A percentile compares a stretch with the other conserved stretches of the same genome.
Evolutionary conservation across 2,113 vertebrate species (phyloP).

Genomic region (Microcebus jonahi): DNA sequence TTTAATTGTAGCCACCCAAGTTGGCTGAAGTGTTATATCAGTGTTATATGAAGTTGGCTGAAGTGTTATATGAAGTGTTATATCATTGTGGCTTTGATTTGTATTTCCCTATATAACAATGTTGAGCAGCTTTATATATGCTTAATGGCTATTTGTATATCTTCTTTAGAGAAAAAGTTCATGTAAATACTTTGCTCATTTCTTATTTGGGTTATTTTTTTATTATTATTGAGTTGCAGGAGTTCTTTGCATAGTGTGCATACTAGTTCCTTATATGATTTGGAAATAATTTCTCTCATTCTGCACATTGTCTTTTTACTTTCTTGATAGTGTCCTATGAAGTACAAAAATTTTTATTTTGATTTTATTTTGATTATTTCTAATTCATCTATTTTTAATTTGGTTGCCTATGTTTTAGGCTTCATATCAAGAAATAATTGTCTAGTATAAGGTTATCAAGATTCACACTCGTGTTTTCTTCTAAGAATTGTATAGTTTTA

Average conservation of each 20-base stretch:
- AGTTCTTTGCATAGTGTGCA: background rate
- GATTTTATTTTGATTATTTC: background rate
- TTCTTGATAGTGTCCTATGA: background rate
- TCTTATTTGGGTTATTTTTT: background rate
- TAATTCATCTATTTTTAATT: background rate
- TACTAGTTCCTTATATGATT: background rate
- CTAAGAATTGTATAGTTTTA: background rate
- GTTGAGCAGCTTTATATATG: background rate
- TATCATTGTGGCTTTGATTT: background rate
- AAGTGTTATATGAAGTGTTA: background rate
- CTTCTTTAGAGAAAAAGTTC: background rate
- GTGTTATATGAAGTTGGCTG: no score
- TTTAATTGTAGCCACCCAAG: background rate
- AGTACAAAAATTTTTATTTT: background rate
- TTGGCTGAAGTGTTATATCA: background rate
- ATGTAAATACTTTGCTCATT: background rate
- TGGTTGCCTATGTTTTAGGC: background rate
- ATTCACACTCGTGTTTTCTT: background rate
- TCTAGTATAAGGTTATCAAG: background rate
- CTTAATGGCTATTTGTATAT: background rate
- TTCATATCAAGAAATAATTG: background rate
- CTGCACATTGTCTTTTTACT: background rate
- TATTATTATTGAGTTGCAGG: background rate
- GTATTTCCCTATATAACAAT: background rate
- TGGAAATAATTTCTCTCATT: background rate